Evolutionary conservation across 2,888 invertebrate genomes (phyloP).

Genomic region (Drosophila infuscata): DNA sequence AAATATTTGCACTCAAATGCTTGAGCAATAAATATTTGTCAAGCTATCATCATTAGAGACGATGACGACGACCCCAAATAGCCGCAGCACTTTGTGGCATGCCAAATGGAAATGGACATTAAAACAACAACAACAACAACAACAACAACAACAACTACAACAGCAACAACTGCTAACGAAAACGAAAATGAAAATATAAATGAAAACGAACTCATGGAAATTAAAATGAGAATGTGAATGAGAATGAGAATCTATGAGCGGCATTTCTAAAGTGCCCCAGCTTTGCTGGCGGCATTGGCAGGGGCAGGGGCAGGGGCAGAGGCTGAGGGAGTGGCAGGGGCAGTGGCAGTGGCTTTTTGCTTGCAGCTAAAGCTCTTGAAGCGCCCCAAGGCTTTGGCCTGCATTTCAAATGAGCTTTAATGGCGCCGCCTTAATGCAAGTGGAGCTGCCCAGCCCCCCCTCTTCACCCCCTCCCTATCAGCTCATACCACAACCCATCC

Average conservation of each 20-base stretch:
- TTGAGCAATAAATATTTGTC: conserved; percentile 80
- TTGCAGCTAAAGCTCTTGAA: conserved; percentile 1
- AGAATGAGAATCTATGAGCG: conserved; percentile 67
- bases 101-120: conserved; percentile 48
- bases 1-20: conserved; percentile 82
- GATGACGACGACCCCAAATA: conserved; percentile 35
- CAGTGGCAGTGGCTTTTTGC: neutral
- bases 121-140: conserved; percentile 24
- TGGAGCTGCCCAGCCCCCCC: conserved; percentile 19
- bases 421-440: conserved; percentile 77
- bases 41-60: conserved; percentile 75
- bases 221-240: conserved; percentile 35
- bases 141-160: neutral
- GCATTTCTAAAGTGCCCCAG: conserved; percentile 69
- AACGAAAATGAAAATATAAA: conserved; percentile 35
- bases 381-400: conserved; percentile 44
- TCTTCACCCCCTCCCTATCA: neutral
- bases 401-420: conserved; percentile 78
- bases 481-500: no score
- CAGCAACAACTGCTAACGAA: conserved; percentile 14
- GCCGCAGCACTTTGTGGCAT: conserved; percentile 14
- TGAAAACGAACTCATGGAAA: conserved; percentile 55
- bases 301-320: no score
- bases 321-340: neutral
- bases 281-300: conserved; percentile 1